A percentile compares a stretch with the other conserved stretches of the same genome.
Conservation (phyloP, 1,140 invertebrate species). For the Platorchestia sp. region DNA sequence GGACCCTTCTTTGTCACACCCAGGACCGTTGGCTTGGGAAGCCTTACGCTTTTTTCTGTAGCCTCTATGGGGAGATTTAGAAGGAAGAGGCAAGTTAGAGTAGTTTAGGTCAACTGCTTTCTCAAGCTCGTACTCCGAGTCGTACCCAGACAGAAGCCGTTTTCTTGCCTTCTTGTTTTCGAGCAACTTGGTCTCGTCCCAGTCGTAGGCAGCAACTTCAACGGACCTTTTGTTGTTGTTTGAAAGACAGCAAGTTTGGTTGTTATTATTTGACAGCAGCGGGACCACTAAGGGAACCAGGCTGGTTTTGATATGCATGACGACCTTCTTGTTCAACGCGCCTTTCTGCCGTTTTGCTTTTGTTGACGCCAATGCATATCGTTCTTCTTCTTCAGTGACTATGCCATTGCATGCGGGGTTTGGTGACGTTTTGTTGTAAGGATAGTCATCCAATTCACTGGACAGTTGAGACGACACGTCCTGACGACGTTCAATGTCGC, state of each 20-base stretch:
- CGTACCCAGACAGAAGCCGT: not conserved
- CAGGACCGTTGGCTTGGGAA: too few species aligned
- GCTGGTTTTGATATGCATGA: not conserved
- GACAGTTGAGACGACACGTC: too few species aligned
- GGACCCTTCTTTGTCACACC: too few species aligned
- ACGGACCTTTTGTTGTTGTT: too few species aligned
- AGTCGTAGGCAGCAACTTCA: not conserved
- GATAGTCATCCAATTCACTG: too few species aligned
- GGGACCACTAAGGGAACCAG: not conserved
- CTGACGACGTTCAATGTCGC: too few species aligned
- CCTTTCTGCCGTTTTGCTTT: not conserved
- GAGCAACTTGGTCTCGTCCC: not conserved
- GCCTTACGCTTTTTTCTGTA: too few species aligned
- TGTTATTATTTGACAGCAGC: not conserved
- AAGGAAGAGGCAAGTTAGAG: not conserved
- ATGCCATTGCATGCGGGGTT: not conserved
- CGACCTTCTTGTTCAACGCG: not conserved
- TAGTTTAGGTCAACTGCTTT: not conserved
- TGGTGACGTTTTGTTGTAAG: too few species aligned
- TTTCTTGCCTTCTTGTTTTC: slow-evolving; percentile 3
- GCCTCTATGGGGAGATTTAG: not conserved
- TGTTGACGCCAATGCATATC: not conserved
- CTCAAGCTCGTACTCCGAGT: not conserved
- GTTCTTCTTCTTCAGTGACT: slow-evolving; percentile 20
- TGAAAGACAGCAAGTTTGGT: not conserved